Conservation (phyloP, 2,888 invertebrate species). For the Keiferia lycopersicella region DNA sequence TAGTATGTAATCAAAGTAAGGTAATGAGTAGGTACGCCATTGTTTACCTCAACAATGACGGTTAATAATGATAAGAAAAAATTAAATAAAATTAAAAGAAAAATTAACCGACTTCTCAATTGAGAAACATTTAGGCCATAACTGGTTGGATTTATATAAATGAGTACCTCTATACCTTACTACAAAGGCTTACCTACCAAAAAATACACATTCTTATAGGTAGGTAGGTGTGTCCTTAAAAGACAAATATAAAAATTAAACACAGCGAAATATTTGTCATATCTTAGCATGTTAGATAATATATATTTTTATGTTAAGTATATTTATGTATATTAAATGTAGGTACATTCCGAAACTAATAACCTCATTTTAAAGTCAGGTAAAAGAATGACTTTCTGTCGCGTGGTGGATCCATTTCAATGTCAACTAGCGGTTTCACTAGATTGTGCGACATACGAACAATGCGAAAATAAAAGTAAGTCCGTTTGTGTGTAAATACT, state of each 20-base stretch:
- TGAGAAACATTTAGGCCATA: too few species aligned
- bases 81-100: background rate
- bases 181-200: too few species aligned
- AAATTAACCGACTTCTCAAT: background rate
- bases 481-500: conserved; percentile 6
- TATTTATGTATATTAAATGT: too few species aligned
- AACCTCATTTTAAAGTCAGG: background rate
- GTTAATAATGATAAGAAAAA: background rate
- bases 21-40: background rate
- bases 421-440: conserved; percentile 13
- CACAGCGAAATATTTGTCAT: too few species aligned
- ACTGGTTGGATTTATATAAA: too few species aligned
- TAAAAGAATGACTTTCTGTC: background rate
- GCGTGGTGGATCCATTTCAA: background rate
- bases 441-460: background rate
- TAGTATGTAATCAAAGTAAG: conserved; percentile 6
- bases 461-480: conserved; percentile 13
- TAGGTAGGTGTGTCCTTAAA: too few species aligned
- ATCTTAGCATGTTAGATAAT: too few species aligned
- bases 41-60: background rate
- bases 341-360: background rate
- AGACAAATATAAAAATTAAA: too few species aligned
- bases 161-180: too few species aligned
- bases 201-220: too few species aligned
- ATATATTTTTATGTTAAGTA: too few species aligned